Evolutionary conservation across 2,888 invertebrate genomes (phyloP).

Genomic region (Drosophila diplacantha): DNA sequence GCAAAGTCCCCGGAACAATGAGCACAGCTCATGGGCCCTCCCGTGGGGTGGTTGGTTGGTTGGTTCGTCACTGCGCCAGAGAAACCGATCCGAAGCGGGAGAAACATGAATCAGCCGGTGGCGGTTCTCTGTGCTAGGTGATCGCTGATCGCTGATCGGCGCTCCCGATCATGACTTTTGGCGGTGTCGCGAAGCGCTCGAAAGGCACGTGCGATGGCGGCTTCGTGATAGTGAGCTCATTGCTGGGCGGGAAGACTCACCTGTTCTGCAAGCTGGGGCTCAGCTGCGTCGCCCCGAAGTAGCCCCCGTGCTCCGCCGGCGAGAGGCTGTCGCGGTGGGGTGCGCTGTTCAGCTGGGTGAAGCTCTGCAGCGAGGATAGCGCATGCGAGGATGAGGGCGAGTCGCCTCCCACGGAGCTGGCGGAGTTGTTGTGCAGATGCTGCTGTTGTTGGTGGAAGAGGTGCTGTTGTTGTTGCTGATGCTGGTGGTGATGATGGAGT

Average conservation of each 20-base stretch:
- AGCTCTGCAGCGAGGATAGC: slow-evolving; percentile 71
- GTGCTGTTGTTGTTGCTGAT: slow-evolving; percentile 48
- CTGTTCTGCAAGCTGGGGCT: slow-evolving; percentile 72
- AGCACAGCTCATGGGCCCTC: slow-evolving; percentile 17
- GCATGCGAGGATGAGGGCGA: slow-evolving; percentile 74
- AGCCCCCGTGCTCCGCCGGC: slow-evolving; percentile 71
- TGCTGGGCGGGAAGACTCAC: slow-evolving; percentile 61
- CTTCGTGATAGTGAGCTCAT: slow-evolving; percentile 59
- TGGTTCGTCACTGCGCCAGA: slow-evolving; percentile 16
- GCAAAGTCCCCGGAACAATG: slow-evolving; percentile 18
- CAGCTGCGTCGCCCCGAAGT: slow-evolving; percentile 67
- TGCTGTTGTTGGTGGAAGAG: slow-evolving; percentile 62
- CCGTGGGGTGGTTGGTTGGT: slow-evolving; percentile 1
- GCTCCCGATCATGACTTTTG: slow-evolving; percentile 64
- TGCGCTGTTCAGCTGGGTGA: slow-evolving; percentile 76
- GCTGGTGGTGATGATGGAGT: slow-evolving; percentile 45
- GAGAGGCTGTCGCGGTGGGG: slow-evolving; percentile 73
- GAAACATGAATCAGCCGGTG: slow-evolving; percentile 58
- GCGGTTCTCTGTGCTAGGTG: slow-evolving; percentile 27
- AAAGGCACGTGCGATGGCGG: slow-evolving; percentile 63
- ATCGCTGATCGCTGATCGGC: slow-evolving; percentile 38
- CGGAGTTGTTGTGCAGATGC: slow-evolving; percentile 66
- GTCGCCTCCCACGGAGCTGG: slow-evolving; percentile 75
- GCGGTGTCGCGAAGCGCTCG: slow-evolving; percentile 54
- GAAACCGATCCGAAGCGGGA: slow-evolving; percentile 40